Percentiles rank a stretch among this genome's conserved stretches.
phyloP scores from a whole-genome alignment of 2,797 vertebrate species.

The Podargus strigoides region DNA sequence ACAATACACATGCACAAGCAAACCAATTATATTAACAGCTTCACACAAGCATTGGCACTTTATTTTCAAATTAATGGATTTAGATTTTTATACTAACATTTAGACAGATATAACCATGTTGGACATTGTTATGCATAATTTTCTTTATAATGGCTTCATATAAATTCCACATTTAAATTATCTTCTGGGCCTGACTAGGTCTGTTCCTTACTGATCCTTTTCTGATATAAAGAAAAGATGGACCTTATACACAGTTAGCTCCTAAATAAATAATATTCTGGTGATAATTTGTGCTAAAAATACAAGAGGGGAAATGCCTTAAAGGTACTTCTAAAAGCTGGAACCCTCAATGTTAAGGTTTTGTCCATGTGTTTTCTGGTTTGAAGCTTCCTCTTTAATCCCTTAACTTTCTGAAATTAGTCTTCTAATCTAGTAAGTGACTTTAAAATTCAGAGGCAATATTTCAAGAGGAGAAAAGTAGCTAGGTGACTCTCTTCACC shows the following conservation, averaged over 20 bases:
- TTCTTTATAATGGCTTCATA: neutral
- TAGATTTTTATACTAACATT: neutral
- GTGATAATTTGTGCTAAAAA: neutral
- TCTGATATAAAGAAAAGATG: neutral
- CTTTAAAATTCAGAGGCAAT: neutral
- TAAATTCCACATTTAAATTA: neutral
- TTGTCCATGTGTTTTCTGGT: neutral
- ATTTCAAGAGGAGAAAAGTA: neutral
- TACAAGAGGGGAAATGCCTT: neutral
- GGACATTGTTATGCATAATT: neutral
- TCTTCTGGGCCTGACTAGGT: neutral
- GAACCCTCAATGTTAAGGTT: neutral
- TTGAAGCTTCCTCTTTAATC: neutral
- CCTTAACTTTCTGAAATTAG: neutral
- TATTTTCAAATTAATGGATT: neutral
- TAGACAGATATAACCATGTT: neutral
- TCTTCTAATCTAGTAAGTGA: neutral
- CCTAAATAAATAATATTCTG: neutral
- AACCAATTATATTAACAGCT: neutral
- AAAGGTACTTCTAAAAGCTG: neutral
- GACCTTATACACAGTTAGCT: neutral
- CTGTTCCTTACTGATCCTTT: neutral
- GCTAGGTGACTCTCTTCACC: neutral
- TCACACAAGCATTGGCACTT: neutral
- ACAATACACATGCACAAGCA: neutral